Evolutionary conservation across 2,888 invertebrate species (phyloP).

Genomic region (Leptopterna dolabrata): DNA sequence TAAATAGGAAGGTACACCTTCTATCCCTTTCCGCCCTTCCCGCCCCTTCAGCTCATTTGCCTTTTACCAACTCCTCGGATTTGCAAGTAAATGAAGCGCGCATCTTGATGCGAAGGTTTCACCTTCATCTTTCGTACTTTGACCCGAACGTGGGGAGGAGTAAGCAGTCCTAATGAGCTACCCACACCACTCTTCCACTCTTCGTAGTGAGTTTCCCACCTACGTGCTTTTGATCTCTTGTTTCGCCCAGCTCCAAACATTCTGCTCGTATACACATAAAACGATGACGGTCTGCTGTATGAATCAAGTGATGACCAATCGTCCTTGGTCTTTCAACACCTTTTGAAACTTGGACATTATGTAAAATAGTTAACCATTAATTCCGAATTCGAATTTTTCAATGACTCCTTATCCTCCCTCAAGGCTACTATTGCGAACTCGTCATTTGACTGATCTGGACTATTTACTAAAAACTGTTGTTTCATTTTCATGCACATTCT

Average conservation of each 20-base stretch:
- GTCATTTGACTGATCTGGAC: too few relatives aligned
- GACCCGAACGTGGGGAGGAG: not conserved
- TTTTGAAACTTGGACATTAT: not conserved
- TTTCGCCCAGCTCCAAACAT: not conserved
- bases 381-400: too few relatives aligned
- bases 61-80: constrained; percentile 43
- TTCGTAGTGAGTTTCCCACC: not conserved
- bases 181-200: not conserved
- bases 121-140: constrained; percentile 38
- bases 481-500: too few relatives aligned
- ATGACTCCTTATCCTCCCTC: too few relatives aligned
- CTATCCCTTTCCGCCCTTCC: not conserved
- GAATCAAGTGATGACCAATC: not conserved
- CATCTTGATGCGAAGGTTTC: constrained; percentile 46
- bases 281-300: not conserved
- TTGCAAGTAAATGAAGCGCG: constrained; percentile 54
- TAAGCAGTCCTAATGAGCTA: constrained; percentile 26
- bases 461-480: too few relatives aligned
- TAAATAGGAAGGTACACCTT: not conserved
- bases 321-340: not conserved
- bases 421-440: too few relatives aligned
- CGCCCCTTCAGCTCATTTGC: constrained; percentile 27
- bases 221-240: constrained; percentile 33
- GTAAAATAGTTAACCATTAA: too few relatives aligned
- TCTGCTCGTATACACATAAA: not conserved